Conservation (phyloP, 2,888 invertebrate genomes). For the Parasteatoda lunata region DNA sequence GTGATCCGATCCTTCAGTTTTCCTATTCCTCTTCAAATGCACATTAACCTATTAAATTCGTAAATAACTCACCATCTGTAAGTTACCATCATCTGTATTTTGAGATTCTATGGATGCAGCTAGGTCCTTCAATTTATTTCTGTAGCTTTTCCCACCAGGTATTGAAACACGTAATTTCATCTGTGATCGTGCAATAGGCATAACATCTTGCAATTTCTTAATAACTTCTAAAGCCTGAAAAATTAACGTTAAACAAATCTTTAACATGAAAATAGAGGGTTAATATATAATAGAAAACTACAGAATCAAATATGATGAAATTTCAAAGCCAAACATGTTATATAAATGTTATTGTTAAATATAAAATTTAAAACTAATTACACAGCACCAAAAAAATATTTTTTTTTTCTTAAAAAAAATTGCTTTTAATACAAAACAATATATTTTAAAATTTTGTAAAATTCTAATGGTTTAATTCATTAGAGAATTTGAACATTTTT, state of each 20-base stretch:
- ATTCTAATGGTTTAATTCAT: too few relatives aligned
- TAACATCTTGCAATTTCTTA: slow-evolving; percentile 85
- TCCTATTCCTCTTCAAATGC: too few relatives aligned
- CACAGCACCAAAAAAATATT: too few relatives aligned
- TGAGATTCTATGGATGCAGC: slow-evolving; percentile 88
- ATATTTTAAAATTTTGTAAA: too few relatives aligned
- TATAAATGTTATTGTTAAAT: neutral
- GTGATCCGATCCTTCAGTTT: too few relatives aligned
- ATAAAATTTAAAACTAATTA: too few relatives aligned
- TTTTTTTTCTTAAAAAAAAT: too few relatives aligned
- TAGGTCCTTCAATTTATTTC: slow-evolving; percentile 86
- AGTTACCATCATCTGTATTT: slow-evolving; percentile 82
- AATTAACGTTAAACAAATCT: neutral
- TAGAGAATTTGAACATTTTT: too few relatives aligned
- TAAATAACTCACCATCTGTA: slow-evolving; percentile 80
- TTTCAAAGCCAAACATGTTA: neutral
- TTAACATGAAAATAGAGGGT: too few relatives aligned
- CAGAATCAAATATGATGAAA: neutral
- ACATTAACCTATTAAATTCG: neutral
- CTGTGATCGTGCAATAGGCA: slow-evolving; percentile 94
- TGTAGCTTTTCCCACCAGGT: slow-evolving; percentile 83
- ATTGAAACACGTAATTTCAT: slow-evolving; percentile 91
- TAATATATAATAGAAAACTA: too few relatives aligned
- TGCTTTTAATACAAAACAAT: too few relatives aligned
- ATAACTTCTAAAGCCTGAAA: slow-evolving; percentile 90